Evolutionary conservation across 2,888 invertebrate genomes (phyloP), one percentile per base, ranked within the genome.

Genomic region (Drymonia ruficornis): DNA sequence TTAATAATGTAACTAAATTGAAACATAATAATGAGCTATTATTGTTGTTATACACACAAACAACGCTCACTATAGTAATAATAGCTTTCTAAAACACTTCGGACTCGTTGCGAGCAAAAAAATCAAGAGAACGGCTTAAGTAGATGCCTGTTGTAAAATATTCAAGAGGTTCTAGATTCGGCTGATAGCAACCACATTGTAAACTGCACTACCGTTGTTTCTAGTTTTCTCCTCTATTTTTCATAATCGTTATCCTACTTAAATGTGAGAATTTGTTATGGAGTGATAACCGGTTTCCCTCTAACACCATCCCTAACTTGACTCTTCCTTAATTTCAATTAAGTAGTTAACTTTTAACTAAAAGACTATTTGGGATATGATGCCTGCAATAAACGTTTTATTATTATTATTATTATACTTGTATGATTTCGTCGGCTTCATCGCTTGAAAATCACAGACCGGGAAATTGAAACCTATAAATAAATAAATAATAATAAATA

Each of bases 1-100:
- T 84, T 77, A 79, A 79, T 76, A 78, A 78, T 70, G 65, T 69
- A 76, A 72, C 68, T 71, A 69, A 72, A 76, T 77, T 70, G 65
- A 72, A 76, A 72, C 68, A 72, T 72, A 75, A 60, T 63, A 58
- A 57, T 56, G 58, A 72, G 73, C 66, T 74, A 74, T 70, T 70
- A 61, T 68, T 75, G 63, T 72, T 73, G 73, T 70, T 70, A 55
- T 55, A 59, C 57, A 65, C 50, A 65, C 56, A 55, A 53, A 63
- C 64, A 64, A 51, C 54, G 52, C 52, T 61, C 49, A 58, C 55
- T 59, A 47, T 52, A 53, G 42, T 55, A 55, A 56, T 69, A 58
- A 67, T 59, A 49, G 50, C 67, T 67, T 59, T 65, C 63, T 65
- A 67, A 67, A 67, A 61, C 52, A 55, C 57, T 55, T 52, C 15